phyloP scores from a whole-genome alignment of 2,113 vertebrate genomes.

The Apodemus sylvaticus region DNA sequence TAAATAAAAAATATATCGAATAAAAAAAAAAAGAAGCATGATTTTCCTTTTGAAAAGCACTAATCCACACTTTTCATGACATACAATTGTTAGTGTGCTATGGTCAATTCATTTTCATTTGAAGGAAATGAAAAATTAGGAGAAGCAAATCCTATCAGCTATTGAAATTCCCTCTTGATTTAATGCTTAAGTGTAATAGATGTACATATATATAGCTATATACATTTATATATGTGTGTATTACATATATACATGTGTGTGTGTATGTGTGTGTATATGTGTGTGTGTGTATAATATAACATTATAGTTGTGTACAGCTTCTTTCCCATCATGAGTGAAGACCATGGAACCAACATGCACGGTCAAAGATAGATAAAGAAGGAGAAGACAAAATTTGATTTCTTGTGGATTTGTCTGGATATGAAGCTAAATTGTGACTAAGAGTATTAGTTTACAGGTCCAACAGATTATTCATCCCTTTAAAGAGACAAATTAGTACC shows the following conservation, averaged over 20 bases:
- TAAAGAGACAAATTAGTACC: conserved; percentile 5
- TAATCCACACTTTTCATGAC: not conserved
- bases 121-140: not conserved
- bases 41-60: conserved; percentile 35
- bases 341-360: not conserved
- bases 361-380: conserved; percentile 11
- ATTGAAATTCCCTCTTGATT: conserved; percentile 7
- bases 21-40: no score
- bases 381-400: not conserved
- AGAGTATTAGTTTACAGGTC: not conserved
- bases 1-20: no score
- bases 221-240: no score
- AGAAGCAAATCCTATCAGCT: not conserved
- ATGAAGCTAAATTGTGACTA: not conserved
- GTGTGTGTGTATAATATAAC: not conserved
- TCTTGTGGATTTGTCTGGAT: not conserved
- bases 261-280: no score
- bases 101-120: not conserved
- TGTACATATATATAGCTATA: no score
- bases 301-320: not conserved
- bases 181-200: not conserved
- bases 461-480: conserved; percentile 11
- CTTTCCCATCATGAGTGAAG: not conserved
- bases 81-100: not conserved
- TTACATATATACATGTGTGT: no score